These are phyloP conservation scores for Solenopsis fugax DNA, from an alignment of 1,140 invertebrate species.

Conservation along the genomic window DNA sequence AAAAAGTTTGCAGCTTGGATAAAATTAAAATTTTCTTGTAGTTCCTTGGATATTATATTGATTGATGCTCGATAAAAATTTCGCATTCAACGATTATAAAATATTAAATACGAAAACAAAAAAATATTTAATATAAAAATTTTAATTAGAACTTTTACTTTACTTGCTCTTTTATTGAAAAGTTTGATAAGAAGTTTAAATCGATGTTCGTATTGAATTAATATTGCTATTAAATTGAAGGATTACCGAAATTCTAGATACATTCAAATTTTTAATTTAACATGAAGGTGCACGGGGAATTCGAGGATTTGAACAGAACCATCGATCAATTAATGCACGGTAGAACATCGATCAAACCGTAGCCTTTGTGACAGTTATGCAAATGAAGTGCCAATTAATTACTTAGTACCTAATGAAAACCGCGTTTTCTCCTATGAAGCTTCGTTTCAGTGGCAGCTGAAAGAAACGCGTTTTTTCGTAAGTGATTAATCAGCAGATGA, in stretches of 20 bases:
- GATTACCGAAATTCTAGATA: constrained; percentile 8
- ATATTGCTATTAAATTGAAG: background rate
- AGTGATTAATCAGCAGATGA: constrained; percentile 51
- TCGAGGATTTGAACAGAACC: constrained; percentile 47
- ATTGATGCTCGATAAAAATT: background rate
- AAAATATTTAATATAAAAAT: background rate
- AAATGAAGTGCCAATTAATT: constrained; percentile 68
- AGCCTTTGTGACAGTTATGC: constrained; percentile 64
- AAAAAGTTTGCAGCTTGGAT: background rate
- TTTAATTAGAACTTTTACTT: background rate
- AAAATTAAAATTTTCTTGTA: constrained; percentile 1
- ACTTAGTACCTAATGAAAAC: constrained; percentile 61
- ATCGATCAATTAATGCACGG: constrained; percentile 60
- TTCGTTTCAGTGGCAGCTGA: constrained; percentile 15
- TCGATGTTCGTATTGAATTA: background rate
- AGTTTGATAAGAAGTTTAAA: background rate
- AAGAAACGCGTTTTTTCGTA: constrained; percentile 39
- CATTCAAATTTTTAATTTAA: constrained; percentile 54
- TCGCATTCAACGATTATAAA: background rate
- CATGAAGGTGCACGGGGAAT: constrained; percentile 35
- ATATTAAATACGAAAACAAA: background rate
- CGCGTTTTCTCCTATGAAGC: constrained; percentile 30
- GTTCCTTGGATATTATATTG: background rate
- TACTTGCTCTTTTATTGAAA: background rate
- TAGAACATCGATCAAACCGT: constrained; percentile 60